Evolutionary conservation across 2,113 vertebrate species (phyloP), one percentile per base, ranked within the genome.

Genomic region (Hippocampus barbouri): DNA sequence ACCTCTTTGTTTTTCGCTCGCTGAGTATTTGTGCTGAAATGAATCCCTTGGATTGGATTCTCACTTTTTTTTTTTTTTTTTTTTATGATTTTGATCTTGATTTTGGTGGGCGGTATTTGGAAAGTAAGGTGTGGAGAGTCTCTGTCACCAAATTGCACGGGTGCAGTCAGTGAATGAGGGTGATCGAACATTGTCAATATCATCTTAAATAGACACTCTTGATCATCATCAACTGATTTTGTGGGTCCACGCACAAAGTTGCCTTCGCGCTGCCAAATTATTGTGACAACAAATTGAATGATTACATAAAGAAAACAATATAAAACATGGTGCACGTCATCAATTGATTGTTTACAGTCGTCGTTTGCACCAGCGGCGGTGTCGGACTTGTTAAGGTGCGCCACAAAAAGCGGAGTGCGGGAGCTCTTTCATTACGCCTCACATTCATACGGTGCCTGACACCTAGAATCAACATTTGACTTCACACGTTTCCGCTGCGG

Each of bases 381-480:
- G 41, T 47, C 18, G 23, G 23, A 15, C 14, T 47, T 41, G 38
- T 23, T 73, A 49, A 76, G 73, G n/a, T 71, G 71, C 69, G 43
- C 43, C 43, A 66, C 71, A 63, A 45, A 27, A 57, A 27, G 61
- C 49, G 53, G 27, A n/a, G 38, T 54, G 68, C 38, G 66, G 74
- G 63, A 71, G 70, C 60, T 72, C 78, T 87, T 82, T 80, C 78
- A 90, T 90, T 89, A 89, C 85, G 73, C 71, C 83, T 84, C 75
- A 86, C 88, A 89, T 73, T 91, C 84, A 89, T 87, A 87, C 80
- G 84, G 83, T 87, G 75, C 71, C 88, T 87, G 89, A 84, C 88
- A 82, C 86, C 82, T 82, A 74, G 79, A 84, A 90, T 91, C 88
- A 91, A 73, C 84, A 79, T 91, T 86, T 75, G 73, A 77, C 86